Base-by-base conservation (phyloP, 2,113 vertebrate species). In the Diadophis punctatus region DNA sequence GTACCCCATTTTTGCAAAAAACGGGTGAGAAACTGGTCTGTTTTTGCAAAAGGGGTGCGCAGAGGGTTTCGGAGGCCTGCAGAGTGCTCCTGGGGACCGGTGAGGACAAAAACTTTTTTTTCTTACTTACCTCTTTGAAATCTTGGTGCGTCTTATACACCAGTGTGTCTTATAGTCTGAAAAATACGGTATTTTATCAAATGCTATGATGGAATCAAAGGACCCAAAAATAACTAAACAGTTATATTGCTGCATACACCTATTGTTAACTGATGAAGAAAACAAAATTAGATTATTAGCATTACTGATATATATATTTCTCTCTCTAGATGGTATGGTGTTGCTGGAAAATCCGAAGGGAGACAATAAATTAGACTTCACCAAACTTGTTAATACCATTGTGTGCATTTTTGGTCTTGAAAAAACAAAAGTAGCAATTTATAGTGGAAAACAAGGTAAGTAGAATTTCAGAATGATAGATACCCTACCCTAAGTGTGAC, bases 261-360 rank as follows among this genome's bases (percentile, higher is more conserved):
- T 68, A n/a, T n/a, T n/a, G 34, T 80, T 80, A 80, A 0, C 0
- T 84, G 23, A 88, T 94, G 90, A 90, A 46, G 56, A 93, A 87
- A 94, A 52, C 3, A 53, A 63, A 63, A 34, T 68, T 46, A 27
- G 12, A 60, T 49, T 86, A 43, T 92, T 94, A 92, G 27, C 20
- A 94, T 93, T 85, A 85, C 58, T 86, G 48, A 11, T 91, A 88
- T 88, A 95, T 89, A 95, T 94, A 68, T 51, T 89, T 96, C 94
- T 25, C 91, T 87, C 91, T 93, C 92, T 94, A 99, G 99, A 98
- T 93, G 99, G 99, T 1, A 98, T 98, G 1, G 94, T 99, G 91
- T 98, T 99, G 94, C 96, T 99, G 95, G 99, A 99, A 96, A 99
- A 99, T 95, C 99, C 99, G 23, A 98, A 98, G 96, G 99, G 99